These are phyloP conservation scores for Phataginus tricuspis DNA, from an alignment of 2,797 vertebrate genomes.

Conservation along the genomic window DNA sequence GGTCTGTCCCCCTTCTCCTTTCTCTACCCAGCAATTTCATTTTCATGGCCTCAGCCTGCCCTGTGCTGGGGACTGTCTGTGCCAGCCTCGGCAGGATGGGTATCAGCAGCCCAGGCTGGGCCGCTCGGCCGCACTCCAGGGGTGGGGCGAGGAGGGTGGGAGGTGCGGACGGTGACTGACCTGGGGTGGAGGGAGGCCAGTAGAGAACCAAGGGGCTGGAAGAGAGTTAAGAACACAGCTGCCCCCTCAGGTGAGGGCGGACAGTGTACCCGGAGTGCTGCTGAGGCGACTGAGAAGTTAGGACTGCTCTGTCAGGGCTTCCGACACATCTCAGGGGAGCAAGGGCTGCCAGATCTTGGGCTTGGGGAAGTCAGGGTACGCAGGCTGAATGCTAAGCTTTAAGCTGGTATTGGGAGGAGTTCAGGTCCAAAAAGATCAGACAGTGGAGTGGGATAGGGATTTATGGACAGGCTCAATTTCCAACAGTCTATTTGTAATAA, in stretches of 20 bases:
- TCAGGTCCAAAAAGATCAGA: background rate
- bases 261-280: background rate
- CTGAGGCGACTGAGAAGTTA: background rate
- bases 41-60: background rate
- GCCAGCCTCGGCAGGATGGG: background rate
- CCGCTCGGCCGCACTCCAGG: background rate
- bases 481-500: conserved; percentile 19
- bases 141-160: accelerated
- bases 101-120: background rate
- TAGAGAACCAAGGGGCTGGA: background rate
- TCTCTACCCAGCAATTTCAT: background rate
- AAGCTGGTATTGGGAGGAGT: background rate
- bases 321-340: background rate
- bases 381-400: background rate
- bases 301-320: background rate
- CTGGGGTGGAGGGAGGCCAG: background rate
- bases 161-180: background rate
- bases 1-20: background rate
- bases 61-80: background rate
- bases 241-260: background rate
- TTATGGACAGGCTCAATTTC: background rate
- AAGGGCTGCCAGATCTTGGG: background rate
- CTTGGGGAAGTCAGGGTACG: background rate
- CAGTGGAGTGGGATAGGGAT: background rate
- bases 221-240: background rate